phyloP scores from a whole-genome alignment of 2,797 vertebrate genomes.

The Neomorphus geoffroyi region DNA sequence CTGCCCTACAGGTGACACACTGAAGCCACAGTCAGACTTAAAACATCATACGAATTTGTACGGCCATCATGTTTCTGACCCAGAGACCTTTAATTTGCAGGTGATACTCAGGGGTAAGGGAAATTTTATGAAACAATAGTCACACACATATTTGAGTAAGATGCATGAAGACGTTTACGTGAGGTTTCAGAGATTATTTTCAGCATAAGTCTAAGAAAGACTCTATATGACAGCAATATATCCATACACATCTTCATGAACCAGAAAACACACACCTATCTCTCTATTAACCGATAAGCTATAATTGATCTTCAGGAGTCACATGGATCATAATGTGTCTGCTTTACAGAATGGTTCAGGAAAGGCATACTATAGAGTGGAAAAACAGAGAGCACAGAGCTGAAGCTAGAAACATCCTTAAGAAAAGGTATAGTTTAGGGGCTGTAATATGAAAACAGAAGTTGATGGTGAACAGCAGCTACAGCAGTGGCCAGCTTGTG shows the following conservation, averaged over 20 bases:
- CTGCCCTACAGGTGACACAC: background rate
- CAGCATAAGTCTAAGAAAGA: background rate
- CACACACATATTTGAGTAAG: background rate
- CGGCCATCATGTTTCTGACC: background rate
- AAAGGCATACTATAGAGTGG: background rate
- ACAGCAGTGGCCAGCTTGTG: background rate
- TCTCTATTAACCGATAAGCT: background rate
- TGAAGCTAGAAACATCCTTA: background rate
- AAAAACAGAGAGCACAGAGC: background rate
- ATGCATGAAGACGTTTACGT: background rate
- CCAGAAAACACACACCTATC: background rate
- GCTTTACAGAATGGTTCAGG: background rate
- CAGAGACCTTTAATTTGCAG: background rate
- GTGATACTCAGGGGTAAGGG: background rate
- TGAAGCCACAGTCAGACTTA: background rate
- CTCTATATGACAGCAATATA: background rate
- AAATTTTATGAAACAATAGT: background rate
- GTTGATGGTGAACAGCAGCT: background rate
- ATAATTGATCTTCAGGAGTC: background rate
- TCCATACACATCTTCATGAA: rapidly evolving
- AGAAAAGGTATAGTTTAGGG: background rate
- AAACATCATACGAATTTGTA: background rate
- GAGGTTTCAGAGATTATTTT: background rate
- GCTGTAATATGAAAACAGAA: background rate
- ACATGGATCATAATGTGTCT: background rate